These are phyloP conservation scores for Tangara arthus DNA, from an alignment of 2,797 vertebrate species.

Conservation along the genomic window DNA sequence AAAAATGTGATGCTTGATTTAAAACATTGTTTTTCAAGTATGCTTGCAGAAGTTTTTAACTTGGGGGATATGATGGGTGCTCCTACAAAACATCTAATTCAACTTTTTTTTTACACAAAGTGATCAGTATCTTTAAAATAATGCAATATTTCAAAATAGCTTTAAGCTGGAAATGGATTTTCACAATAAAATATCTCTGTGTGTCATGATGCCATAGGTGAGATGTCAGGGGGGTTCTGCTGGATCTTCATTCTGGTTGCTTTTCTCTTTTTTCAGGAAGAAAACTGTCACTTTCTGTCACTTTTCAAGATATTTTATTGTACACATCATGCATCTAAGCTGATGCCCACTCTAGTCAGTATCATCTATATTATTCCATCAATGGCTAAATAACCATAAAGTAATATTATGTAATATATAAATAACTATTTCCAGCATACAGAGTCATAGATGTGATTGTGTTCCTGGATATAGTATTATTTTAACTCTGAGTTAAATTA, in stretches of 20 bases:
- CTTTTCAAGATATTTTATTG: background rate
- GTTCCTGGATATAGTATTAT: background rate
- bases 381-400: background rate
- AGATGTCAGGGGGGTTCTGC: too few relatives aligned
- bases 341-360: background rate
- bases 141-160: background rate
- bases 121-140: background rate
- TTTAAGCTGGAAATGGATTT: background rate
- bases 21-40: background rate
- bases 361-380: background rate
- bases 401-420: background rate
- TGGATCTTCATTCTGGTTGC: background rate
- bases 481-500: background rate
- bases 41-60: background rate
- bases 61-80: background rate
- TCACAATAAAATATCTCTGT: background rate
- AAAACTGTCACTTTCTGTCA: background rate
- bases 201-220: background rate
- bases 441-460: background rate
- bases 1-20: background rate
- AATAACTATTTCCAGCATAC: background rate
- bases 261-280: background rate
- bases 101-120: background rate
- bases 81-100: background rate
- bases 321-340: fast-evolving